phyloP scores from a whole-genome alignment of 2,113 vertebrate genomes.

The Zosterops lateralis region DNA sequence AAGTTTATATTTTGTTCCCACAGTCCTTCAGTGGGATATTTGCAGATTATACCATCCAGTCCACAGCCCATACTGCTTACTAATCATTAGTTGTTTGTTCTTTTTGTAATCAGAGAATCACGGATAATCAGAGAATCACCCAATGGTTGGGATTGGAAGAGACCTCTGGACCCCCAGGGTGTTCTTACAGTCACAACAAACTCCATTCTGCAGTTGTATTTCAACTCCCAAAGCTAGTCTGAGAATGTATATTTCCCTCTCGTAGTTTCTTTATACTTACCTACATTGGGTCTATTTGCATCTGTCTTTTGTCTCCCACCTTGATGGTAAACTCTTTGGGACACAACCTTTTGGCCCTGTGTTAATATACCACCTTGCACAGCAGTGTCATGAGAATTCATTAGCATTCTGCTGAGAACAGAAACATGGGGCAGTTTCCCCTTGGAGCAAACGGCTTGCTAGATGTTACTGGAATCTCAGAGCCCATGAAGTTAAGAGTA shows the following conservation, averaged over 20 bases:
- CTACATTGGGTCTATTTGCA: neutral
- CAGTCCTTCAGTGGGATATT: neutral
- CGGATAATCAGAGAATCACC: neutral
- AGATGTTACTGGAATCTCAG: neutral
- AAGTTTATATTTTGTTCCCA: constrained; percentile 28
- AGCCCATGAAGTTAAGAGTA: neutral
- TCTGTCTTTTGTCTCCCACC: neutral
- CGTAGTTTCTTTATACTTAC: neutral
- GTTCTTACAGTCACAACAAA: neutral
- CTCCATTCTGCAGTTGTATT: neutral
- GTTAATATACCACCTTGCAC: neutral
- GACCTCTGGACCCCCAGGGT: neutral
- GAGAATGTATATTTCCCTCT: neutral
- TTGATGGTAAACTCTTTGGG: neutral
- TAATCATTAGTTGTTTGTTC: constrained; percentile 34
- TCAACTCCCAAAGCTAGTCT: neutral
- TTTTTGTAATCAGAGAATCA: neutral
- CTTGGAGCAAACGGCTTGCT: neutral
- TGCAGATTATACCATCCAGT: constrained; percentile 14
- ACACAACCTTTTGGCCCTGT: neutral
- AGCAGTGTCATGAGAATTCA: neutral
- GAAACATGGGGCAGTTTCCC: neutral
- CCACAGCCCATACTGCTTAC: neutral
- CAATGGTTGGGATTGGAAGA: neutral
- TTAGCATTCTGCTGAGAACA: neutral